These are phyloP conservation scores for Euzophera pinguis DNA, from an alignment of 2,888 invertebrate species.

Conservation along the genomic window DNA sequence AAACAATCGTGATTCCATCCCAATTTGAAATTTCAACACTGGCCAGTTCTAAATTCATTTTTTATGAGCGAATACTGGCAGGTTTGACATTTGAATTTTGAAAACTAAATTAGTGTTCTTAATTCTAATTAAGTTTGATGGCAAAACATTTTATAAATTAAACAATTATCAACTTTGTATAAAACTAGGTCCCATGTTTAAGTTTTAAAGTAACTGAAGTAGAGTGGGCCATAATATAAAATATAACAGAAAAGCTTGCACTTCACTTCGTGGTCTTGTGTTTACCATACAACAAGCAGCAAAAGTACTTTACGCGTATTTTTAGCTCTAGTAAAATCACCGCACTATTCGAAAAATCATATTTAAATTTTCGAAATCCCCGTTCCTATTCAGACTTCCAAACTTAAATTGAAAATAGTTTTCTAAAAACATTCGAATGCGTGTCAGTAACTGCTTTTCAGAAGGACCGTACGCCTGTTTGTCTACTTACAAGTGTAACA, in stretches of 20 bases:
- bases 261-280: not conserved
- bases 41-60: constrained; percentile 18
- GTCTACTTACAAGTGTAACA: constrained; percentile 7
- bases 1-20: constrained; percentile 42
- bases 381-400: no score
- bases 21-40: constrained; percentile 33
- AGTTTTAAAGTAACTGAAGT: not conserved
- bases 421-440: no score
- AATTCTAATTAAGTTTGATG: constrained; percentile 14
- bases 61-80: not conserved
- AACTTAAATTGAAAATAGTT: no score
- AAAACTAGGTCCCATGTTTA: not conserved
- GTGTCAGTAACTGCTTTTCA: not conserved
- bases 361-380: no score
- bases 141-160: no score
- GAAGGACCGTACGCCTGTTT: not conserved
- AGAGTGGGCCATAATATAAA: not conserved
- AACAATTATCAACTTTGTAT: not conserved
- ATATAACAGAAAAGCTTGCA: not conserved
- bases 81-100: no score
- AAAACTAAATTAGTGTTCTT: constrained; percentile 1
- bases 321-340: not conserved
- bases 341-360: no score
- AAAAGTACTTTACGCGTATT: not conserved
- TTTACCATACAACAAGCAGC: constrained; percentile 2